These are phyloP conservation scores for Camponotus fellah DNA, from an alignment of 2,888 invertebrate genomes.

Conservation along the genomic window DNA sequence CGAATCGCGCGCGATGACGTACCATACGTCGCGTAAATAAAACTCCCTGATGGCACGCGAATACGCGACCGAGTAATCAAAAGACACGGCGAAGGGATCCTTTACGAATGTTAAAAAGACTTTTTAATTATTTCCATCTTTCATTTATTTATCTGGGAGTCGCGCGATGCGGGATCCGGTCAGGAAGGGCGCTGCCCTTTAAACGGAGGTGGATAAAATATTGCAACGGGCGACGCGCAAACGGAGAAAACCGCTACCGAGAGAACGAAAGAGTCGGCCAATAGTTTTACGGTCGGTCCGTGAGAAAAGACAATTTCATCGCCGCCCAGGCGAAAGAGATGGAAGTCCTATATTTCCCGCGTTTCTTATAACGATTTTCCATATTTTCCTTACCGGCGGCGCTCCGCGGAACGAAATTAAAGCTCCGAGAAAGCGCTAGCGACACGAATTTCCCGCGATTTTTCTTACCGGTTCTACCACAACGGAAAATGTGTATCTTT, in stretches of 20 bases:
- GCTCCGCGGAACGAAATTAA: slow-evolving; percentile 47
- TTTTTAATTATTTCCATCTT: slow-evolving; percentile 75
- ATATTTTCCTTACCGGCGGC: slow-evolving; percentile 66
- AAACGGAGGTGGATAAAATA: slow-evolving; percentile 68
- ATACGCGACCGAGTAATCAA: slow-evolving; percentile 55
- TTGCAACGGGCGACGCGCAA: slow-evolving; percentile 64
- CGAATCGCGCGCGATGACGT: slow-evolving; percentile 46
- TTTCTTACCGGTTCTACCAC: not conserved
- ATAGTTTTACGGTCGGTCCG: slow-evolving; percentile 59
- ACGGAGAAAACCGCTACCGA: slow-evolving; percentile 60
- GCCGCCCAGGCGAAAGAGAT: slow-evolving; percentile 44
- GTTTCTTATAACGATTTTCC: slow-evolving; percentile 76
- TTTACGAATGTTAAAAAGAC: slow-evolving; percentile 73
- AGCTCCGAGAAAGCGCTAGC: slow-evolving; percentile 22
- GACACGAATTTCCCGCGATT: slow-evolving; percentile 1
- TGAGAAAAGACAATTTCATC: slow-evolving; percentile 65
- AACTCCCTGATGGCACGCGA: slow-evolving; percentile 29
- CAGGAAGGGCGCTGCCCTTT: slow-evolving; percentile 25
- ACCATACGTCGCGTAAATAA: slow-evolving; percentile 36
- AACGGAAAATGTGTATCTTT: not conserved
- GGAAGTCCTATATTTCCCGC: slow-evolving; percentile 59
- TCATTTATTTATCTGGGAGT: slow-evolving; percentile 67
- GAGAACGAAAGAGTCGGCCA: slow-evolving; percentile 60
- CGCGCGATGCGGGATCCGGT: slow-evolving; percentile 30
- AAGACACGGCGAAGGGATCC: slow-evolving; percentile 55